Conservation (phyloP, 2,113 vertebrate genomes). For the Zingel zingel region DNA sequence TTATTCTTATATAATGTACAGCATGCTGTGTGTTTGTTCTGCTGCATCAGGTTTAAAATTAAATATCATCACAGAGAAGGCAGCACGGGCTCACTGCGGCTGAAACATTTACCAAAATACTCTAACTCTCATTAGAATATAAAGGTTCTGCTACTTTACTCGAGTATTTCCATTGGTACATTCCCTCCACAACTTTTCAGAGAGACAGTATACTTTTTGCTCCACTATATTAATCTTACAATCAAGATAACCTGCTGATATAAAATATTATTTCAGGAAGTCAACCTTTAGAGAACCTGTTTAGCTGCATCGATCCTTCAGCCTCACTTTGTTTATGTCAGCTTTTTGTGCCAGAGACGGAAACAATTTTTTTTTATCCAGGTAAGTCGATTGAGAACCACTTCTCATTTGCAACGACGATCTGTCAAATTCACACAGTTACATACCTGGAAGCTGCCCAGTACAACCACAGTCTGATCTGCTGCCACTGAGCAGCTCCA, state of each 20-base stretch:
- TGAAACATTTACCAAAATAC: slow-evolving; percentile 4
- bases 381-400: too few species aligned
- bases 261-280: not conserved
- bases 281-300: not conserved
- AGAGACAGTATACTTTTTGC: not conserved
- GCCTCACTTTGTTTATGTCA: not conserved
- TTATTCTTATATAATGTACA: slow-evolving; percentile 71
- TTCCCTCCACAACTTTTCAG: not conserved
- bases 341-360: too few species aligned
- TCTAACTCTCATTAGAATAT: not conserved
- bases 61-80: slow-evolving; percentile 27
- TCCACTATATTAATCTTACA: not conserved
- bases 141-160: slow-evolving; percentile 6
- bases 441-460: too few species aligned
- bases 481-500: too few species aligned
- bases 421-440: too few species aligned
- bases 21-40: slow-evolving; percentile 57
- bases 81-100: slow-evolving; percentile 43
- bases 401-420: too few species aligned
- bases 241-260: not conserved
- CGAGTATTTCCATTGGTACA: not conserved
- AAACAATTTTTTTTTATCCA: too few species aligned
- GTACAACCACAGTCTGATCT: too few species aligned
- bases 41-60: slow-evolving; percentile 63
- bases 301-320: not conserved